A percentile compares a stretch with the other conserved stretches of the same genome.
Evolutionary conservation across 2,797 vertebrate species (phyloP).

Genomic region (Enteromius fasciolatus): DNA sequence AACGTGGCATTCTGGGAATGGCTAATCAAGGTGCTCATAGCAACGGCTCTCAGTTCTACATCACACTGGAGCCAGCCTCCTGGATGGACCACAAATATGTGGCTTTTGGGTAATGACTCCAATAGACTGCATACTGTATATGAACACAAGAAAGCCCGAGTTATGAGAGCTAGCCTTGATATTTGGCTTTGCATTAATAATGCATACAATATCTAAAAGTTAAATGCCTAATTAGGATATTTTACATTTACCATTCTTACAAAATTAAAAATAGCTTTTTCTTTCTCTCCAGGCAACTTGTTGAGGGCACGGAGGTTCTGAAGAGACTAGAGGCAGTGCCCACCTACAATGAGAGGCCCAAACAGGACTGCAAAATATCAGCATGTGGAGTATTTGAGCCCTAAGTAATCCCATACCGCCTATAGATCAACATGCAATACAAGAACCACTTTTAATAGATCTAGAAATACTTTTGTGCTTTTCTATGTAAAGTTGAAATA

Average conservation of each 20-base stretch:
- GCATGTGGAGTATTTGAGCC: constrained; percentile 78
- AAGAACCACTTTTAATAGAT: neutral
- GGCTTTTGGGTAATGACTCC: constrained; percentile 84
- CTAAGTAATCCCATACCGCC: constrained; percentile 53
- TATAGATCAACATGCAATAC: neutral
- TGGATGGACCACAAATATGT: constrained; percentile 88
- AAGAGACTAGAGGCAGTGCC: constrained; percentile 77
- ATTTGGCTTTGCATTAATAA: neutral
- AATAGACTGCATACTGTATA: neutral
- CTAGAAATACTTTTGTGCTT: neutral
- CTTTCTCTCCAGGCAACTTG: constrained; percentile 76
- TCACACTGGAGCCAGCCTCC: constrained; percentile 82
- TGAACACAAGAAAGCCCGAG: neutral
- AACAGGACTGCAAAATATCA: constrained; percentile 77
- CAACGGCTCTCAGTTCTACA: constrained; percentile 90
- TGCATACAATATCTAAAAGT: neutral
- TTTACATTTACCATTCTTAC: neutral
- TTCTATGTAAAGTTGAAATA: neutral
- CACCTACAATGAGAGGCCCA: constrained; percentile 84
- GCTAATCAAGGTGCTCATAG: constrained; percentile 86
- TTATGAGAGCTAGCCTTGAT: neutral
- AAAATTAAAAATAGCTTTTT: constrained; percentile 1
- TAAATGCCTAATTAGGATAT: neutral
- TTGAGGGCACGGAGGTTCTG: constrained; percentile 85
- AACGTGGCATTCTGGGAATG: constrained; percentile 85